A percentile compares a stretch with the other conserved stretches of the same genome.
These are phyloP conservation scores for Piscicola geometra DNA, from an alignment of 2,888 invertebrate genomes.

Conservation along the genomic window DNA sequence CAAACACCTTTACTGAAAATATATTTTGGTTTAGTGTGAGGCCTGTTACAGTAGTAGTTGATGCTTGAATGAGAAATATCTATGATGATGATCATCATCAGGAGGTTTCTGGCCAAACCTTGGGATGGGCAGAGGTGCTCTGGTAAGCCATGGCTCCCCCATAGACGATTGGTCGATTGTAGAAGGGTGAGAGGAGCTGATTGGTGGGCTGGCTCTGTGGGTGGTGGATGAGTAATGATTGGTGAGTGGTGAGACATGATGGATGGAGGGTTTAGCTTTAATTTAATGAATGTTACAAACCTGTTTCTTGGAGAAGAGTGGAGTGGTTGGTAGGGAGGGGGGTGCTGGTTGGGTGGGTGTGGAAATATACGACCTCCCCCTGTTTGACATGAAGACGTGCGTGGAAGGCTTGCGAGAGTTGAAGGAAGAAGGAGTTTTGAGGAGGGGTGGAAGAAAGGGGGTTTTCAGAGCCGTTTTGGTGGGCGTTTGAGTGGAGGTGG, in stretches of 20 bases:
- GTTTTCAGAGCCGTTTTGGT: background rate
- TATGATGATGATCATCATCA: too few species aligned
- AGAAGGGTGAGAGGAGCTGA: conserved; percentile 21
- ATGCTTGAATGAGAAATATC: too few species aligned
- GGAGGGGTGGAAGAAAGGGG: background rate
- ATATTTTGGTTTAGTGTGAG: too few species aligned
- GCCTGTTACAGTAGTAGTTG: too few species aligned
- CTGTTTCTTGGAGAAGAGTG: background rate
- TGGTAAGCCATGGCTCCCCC: conserved; percentile 30
- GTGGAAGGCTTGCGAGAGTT: background rate
- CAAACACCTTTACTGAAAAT: too few species aligned
- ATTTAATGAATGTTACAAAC: background rate
- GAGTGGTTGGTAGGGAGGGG: background rate
- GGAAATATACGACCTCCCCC: background rate
- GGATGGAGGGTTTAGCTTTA: background rate
- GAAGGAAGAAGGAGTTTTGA: background rate
- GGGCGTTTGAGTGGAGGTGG: background rate
- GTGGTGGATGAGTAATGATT: background rate
- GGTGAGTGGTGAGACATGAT: background rate
- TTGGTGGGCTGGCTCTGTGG: background rate
- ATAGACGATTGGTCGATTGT: conserved; percentile 23
- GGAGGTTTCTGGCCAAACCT: too few species aligned
- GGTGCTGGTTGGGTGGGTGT: background rate
- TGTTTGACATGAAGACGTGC: conserved; percentile 4
- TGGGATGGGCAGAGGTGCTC: background rate